Conservation (phyloP, 2,888 invertebrate genomes). For the Lasius platythorax region DNA sequence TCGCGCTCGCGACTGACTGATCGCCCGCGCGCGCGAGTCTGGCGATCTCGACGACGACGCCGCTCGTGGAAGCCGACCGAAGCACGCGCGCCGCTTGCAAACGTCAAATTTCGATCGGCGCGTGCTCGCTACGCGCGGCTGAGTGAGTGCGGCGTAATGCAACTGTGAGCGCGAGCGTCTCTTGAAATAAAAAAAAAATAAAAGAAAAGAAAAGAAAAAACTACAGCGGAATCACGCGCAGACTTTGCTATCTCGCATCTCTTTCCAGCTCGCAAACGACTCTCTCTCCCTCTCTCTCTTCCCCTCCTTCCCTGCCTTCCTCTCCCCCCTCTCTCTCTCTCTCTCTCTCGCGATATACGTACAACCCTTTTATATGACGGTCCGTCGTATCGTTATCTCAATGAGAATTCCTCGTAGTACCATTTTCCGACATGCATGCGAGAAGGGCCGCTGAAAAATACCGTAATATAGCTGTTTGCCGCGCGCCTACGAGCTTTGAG, state of each 20-base stretch:
- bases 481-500: conserved; percentile 44
- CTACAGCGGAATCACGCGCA: not conserved
- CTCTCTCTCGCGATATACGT: not conserved
- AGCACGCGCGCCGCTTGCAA: conserved; percentile 41
- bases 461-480: conserved; percentile 33
- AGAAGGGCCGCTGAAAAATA: not conserved
- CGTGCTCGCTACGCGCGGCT: conserved; percentile 33
- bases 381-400: conserved; percentile 41
- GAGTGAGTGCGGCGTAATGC: not conserved
- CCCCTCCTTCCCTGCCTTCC: not conserved
- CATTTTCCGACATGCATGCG: conserved; percentile 26
- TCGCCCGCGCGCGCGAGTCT: conserved; percentile 54
- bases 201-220: not conserved
- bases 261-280: not conserved
- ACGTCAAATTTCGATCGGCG: conserved; percentile 62
- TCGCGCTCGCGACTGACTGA: conserved; percentile 81
- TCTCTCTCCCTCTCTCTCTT: not conserved
- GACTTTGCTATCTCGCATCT: not conserved
- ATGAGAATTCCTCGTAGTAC: conserved; percentile 50
- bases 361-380: conserved; percentile 6
- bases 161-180: conserved; percentile 1
- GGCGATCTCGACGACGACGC: conserved; percentile 69
- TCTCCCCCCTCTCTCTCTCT: not conserved
- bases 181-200: not conserved
- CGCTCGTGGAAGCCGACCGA: conserved; percentile 68